A percentile compares a stretch with the other conserved stretches of the same genome.
Conservation (phyloP, 2,113 vertebrate species). For the Urocitellus parryii region DNA sequence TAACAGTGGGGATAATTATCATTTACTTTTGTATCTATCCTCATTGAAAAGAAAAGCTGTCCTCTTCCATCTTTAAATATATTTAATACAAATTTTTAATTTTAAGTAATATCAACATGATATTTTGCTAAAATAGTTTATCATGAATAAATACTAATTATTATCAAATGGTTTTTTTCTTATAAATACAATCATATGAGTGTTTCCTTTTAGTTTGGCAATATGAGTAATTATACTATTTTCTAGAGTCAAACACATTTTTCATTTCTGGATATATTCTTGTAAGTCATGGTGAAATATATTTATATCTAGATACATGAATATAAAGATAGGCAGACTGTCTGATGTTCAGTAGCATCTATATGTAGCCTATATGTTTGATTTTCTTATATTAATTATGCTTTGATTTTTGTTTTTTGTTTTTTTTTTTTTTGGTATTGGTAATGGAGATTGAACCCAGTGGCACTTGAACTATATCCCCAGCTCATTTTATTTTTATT, state of each 20-base stretch:
- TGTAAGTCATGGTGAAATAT: neutral
- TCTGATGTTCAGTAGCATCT: neutral
- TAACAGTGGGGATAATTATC: neutral
- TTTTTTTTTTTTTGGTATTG: too few species aligned
- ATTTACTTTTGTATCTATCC: neutral
- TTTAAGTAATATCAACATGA: neutral
- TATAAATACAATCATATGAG: neutral
- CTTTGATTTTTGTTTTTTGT: too few species aligned
- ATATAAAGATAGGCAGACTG: neutral
- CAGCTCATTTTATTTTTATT: too few species aligned
- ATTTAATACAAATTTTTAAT: neutral
- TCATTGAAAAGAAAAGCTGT: neutral
- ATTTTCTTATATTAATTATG: too few species aligned
- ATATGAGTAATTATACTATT: neutral
- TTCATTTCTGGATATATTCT: neutral
- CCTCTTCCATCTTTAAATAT: neutral
- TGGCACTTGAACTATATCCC: too few species aligned
- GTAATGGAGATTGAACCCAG: too few species aligned
- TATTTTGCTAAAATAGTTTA: neutral
- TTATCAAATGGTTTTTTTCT: neutral
- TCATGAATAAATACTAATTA: neutral
- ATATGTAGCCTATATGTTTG: neutral
- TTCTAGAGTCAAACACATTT: neutral
- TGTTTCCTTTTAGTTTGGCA: neutral
- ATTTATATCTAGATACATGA: neutral